Conservation (phyloP, 2,113 vertebrate species). For the Cyprinus carpio region DNA sequence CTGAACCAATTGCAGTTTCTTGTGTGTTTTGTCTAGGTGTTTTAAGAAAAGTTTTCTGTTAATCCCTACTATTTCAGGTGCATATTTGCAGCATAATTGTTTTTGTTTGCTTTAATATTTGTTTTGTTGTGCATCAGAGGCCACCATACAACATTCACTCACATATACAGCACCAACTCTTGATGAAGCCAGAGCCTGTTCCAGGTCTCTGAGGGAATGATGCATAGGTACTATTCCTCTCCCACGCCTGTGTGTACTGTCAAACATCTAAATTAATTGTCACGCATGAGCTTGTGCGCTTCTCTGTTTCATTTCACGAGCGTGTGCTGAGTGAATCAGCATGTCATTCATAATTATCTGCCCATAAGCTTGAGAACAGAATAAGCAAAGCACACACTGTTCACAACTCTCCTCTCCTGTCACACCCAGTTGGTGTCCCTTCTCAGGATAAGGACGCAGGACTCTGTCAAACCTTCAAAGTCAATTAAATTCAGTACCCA, state of each 20-base stretch:
- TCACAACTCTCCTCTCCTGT: slow-evolving; percentile 10
- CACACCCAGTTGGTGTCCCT: neutral
- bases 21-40: neutral
- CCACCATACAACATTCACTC: neutral
- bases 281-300: neutral
- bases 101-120: too few species aligned
- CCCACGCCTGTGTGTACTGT: neutral
- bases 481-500: neutral
- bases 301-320: slow-evolving; percentile 6
- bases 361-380: neutral
- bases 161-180: neutral
- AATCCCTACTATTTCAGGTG: neutral
- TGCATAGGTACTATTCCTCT: neutral
- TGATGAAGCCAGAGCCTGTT: neutral
- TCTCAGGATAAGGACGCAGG: neutral
- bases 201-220: neutral
- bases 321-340: neutral
- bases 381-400: neutral
- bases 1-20: neutral
- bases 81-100: neutral
- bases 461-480: neutral
- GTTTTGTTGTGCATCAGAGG: neutral
- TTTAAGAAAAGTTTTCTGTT: too few species aligned
- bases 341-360: neutral
- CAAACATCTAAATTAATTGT: neutral